Conservation (phyloP, 2,888 invertebrate species). For the Fragum whitleyi region DNA sequence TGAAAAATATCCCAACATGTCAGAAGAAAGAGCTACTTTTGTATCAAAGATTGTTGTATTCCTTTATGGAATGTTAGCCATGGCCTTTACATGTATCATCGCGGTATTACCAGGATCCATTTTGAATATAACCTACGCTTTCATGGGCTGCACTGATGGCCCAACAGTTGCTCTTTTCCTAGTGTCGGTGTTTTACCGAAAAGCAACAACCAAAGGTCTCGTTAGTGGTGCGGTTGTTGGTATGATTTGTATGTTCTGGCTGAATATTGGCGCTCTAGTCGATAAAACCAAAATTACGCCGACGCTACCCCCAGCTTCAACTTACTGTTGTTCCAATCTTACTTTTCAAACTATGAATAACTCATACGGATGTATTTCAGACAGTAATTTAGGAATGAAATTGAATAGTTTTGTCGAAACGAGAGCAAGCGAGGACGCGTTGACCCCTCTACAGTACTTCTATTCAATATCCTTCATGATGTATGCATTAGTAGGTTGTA, state of each 20-base stretch:
- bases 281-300: not conserved
- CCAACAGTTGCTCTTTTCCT: constrained; percentile 15
- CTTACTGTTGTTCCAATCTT: not conserved
- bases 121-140: not conserved
- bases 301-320: not conserved
- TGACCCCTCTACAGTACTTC: not conserved
- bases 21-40: not conserved
- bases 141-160: constrained; percentile 12
- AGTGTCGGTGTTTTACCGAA: constrained; percentile 16
- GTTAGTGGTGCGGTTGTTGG: not conserved
- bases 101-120: constrained; percentile 9
- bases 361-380: not conserved
- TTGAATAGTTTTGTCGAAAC: not conserved
- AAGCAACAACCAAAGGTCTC: constrained; percentile 11
- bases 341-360: not conserved
- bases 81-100: constrained; percentile 3
- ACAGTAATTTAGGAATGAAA: not conserved
- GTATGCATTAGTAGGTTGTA: constrained; percentile 7
- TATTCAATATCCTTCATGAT: constrained; percentile 17
- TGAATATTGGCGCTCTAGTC: not conserved
- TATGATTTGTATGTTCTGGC: constrained; percentile 15
- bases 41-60: constrained; percentile 8
- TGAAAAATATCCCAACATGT: constrained; percentile 5
- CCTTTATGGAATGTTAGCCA: not conserved
- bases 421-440: not conserved